Conservation (phyloP, 2,797 vertebrate genomes). For the Cynopterus sphinx region DNA sequence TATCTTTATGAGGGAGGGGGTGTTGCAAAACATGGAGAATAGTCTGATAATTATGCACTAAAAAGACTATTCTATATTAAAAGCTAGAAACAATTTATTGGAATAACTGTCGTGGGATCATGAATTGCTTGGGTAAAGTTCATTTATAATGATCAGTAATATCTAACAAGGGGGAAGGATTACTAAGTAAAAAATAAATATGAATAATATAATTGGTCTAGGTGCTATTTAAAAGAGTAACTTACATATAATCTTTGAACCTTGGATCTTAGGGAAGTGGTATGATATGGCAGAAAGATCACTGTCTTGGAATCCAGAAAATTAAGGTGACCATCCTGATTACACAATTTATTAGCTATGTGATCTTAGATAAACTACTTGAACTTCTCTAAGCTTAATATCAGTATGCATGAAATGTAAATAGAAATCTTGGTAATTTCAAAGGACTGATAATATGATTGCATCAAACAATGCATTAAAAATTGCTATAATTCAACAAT, state of each 20-base stretch:
- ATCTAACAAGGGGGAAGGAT: background rate
- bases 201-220: background rate
- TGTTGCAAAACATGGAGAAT: constrained; percentile 18
- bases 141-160: background rate
- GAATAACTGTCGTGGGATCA: constrained; percentile 29
- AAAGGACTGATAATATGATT: background rate
- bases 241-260: constrained; percentile 33
- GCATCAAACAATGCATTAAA: constrained; percentile 25
- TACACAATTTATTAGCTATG: background rate
- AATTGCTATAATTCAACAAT: constrained; percentile 28
- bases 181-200: constrained; percentile 30
- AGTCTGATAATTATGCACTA: constrained; percentile 11
- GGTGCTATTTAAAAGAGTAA: constrained; percentile 29
- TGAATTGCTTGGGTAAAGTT: constrained; percentile 28
- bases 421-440: constrained; percentile 27
- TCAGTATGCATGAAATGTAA: constrained; percentile 23
- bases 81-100: constrained; percentile 1
- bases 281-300: background rate
- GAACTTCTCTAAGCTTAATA: constrained; percentile 4
- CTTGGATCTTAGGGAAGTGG: background rate
- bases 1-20: background rate
- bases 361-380: background rate
- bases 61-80: constrained; percentile 30
- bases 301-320: background rate
- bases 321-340: background rate